Evolutionary conservation across 2,888 invertebrate genomes (phyloP), one percentile per base, ranked within the genome.

Genomic region (Pardosa pseudoannulata): DNA sequence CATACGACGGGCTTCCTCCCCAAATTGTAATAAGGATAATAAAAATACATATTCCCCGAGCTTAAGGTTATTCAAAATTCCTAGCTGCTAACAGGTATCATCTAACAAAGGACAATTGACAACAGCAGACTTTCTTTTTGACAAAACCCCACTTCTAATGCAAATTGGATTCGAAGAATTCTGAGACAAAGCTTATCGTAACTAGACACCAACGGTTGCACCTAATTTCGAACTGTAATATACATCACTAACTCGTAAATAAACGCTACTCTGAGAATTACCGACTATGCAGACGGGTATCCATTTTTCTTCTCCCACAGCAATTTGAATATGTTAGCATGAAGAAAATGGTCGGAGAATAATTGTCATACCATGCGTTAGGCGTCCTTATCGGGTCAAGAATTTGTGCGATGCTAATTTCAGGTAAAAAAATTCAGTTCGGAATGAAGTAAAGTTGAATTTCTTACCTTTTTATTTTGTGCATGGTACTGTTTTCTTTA

Each of bases 101-200:
- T 16, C 41, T n/a, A 16, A 46, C 41, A 16, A 46, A 46, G 16
- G 41, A 46, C 41, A 46, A 46, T 46, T 16, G 9, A 46, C 16
- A 16, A 46, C 41, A 36, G 11, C 6, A 36, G 5, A 46, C 41
- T 13, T 46, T 46, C 16, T n/a, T 46, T 46, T 46, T 2, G 16
- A 46, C 16, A 46, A 13, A 11, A 46, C 16, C 9, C 16, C 41
- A 11, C 16, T 46, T 72, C 72, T 64, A 72, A 79, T 65, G 79
- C 72, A 72, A 79, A 79, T 72, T 13, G 11, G 31, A 79, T 79
- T 79, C 72, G 31, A 41, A 64, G 64, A 79, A 79, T 31, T 29
- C 65, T 72, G 71, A 62, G 13, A 62, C 23, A 62, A 5, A 62
- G 62, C 41, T 46, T 46, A 46, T 46, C 41, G 41, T 46, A 46